phyloP scores from a whole-genome alignment of 2,888 invertebrate species.

The Drosophila acutilabella region DNA sequence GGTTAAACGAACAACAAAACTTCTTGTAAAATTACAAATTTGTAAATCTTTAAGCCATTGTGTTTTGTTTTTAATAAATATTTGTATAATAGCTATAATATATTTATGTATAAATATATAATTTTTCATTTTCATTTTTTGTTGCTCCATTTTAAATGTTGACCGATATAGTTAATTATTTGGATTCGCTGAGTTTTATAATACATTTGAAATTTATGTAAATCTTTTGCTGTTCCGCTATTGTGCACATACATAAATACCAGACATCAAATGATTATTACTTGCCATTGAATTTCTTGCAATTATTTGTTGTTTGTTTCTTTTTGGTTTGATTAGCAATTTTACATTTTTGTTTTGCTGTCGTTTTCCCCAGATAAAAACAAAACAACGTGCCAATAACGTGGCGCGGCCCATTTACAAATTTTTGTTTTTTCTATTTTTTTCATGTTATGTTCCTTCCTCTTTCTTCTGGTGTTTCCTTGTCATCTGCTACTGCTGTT shows the following conservation, averaged over 20 bases:
- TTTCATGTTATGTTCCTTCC: constrained; percentile 23
- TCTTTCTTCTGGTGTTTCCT: constrained; percentile 14
- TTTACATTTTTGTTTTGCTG: constrained; percentile 51
- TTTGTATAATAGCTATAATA: constrained; percentile 27
- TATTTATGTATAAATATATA: constrained; percentile 24
- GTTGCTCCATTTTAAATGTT: constrained; percentile 3
- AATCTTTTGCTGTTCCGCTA: constrained; percentile 17
- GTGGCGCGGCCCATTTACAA: constrained; percentile 51
- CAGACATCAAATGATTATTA: constrained; percentile 19
- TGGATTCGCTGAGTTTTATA: constrained; percentile 35
- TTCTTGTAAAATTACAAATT: constrained; percentile 56
- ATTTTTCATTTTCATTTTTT: constrained; percentile 6
- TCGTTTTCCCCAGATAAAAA: constrained; percentile 49
- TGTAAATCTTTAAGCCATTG: constrained; percentile 35
- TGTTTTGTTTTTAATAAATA: constrained; percentile 25
- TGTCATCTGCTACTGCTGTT: constrained; percentile 28
- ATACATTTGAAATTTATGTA: constrained; percentile 59
- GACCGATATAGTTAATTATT: constrained; percentile 24
- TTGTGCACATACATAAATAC: constrained; percentile 41
- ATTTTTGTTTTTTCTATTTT: constrained; percentile 25
- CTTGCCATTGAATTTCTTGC: constrained; percentile 43
- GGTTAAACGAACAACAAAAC: constrained; percentile 49
- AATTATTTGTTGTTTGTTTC: constrained; percentile 10
- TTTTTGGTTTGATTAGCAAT: constrained; percentile 31
- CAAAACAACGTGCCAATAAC: constrained; percentile 39